A percentile compares a stretch with the other conserved stretches of the same genome.
These are phyloP conservation scores for Prosopocoilus inquinatus DNA, from an alignment of 2,888 invertebrate species.

Conservation along the genomic window DNA sequence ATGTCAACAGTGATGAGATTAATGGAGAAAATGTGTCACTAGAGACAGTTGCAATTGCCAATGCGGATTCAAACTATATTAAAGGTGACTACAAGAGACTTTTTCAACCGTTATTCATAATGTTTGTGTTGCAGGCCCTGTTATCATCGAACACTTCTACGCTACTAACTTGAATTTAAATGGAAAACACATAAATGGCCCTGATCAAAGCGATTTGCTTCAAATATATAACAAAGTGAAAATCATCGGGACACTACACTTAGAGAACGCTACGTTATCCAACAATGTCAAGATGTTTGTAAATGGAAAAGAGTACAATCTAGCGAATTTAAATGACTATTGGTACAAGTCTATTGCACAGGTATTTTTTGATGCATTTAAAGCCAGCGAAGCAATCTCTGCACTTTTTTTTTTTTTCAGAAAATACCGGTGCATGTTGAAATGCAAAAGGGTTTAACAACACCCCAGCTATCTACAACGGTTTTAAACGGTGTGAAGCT, in stretches of 20 bases:
- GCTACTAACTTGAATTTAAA: neutral
- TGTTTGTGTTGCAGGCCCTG: conserved; percentile 10
- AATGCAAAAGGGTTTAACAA: conserved; percentile 34
- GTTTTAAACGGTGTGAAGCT: conserved; percentile 38
- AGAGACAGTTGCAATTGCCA: conserved; percentile 1
- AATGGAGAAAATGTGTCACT: conserved; percentile 11
- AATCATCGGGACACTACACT: conserved; percentile 40
- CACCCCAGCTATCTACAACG: conserved; percentile 37
- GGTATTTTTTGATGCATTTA: conserved; percentile 24
- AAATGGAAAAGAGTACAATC: conserved; percentile 32
- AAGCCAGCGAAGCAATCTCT: neutral
- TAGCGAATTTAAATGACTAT: conserved; percentile 32
- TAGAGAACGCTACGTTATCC: conserved; percentile 35
- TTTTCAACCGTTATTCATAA: neutral
- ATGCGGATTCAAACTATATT: neutral
- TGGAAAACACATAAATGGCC: conserved; percentile 34
- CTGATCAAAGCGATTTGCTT: conserved; percentile 38
- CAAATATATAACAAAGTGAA: conserved; percentile 44
- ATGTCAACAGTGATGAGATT: conserved; percentile 8
- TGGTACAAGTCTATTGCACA: conserved; percentile 45
- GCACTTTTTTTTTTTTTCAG: conserved; percentile 26
- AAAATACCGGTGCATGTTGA: conserved; percentile 38
- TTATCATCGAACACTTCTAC: conserved; percentile 8
- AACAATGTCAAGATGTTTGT: conserved; percentile 32
- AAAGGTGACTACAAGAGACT: neutral